A percentile compares a stretch with the other conserved stretches of the same genome.
phyloP scores from a whole-genome alignment of 1,140 invertebrate genomes.

The Goniozus legneri region DNA sequence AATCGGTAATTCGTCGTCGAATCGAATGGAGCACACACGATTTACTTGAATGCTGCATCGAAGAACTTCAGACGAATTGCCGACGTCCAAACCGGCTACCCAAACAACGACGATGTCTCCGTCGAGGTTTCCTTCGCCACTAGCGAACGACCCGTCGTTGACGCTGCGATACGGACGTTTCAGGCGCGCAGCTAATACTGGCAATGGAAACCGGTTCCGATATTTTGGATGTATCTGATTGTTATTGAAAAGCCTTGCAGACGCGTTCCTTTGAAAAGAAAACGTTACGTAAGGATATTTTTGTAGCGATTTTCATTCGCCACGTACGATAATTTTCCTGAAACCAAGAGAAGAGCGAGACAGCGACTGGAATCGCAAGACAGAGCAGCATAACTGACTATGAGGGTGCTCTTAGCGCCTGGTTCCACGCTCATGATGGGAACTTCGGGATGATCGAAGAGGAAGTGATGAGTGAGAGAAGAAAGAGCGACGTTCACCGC shows the following conservation, averaged over 20 bases:
- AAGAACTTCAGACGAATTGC: slow-evolving; percentile 27
- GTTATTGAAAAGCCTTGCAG: slow-evolving; percentile 41
- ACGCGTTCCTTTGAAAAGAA: slow-evolving; percentile 32
- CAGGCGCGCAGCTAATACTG: slow-evolving; percentile 41
- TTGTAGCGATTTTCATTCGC: background rate
- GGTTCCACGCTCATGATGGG: slow-evolving; percentile 45
- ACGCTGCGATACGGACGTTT: background rate
- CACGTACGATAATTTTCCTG: slow-evolving; percentile 46
- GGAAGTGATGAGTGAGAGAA: slow-evolving; percentile 44
- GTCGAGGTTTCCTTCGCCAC: slow-evolving; percentile 20
- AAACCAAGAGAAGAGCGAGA: slow-evolving; percentile 43
- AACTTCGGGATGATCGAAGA: slow-evolving; percentile 50
- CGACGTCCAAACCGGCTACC: slow-evolving; percentile 45
- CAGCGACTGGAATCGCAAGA: slow-evolving; percentile 39
- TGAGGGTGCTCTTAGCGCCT: slow-evolving; percentile 39
- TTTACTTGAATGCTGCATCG: slow-evolving; percentile 45
- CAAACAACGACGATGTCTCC: slow-evolving; percentile 43
- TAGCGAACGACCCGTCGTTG: slow-evolving; percentile 15
- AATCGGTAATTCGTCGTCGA: background rate
- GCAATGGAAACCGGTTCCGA: slow-evolving; percentile 41
- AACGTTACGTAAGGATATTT: too few species aligned
- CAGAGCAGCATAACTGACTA: slow-evolving; percentile 38
- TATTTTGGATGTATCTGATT: slow-evolving; percentile 44
- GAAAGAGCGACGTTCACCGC: slow-evolving; percentile 47
- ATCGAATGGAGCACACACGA: background rate